Base-by-base conservation (phyloP, 1,140 invertebrate genomes). In the Eubasilissa regina region DNA sequence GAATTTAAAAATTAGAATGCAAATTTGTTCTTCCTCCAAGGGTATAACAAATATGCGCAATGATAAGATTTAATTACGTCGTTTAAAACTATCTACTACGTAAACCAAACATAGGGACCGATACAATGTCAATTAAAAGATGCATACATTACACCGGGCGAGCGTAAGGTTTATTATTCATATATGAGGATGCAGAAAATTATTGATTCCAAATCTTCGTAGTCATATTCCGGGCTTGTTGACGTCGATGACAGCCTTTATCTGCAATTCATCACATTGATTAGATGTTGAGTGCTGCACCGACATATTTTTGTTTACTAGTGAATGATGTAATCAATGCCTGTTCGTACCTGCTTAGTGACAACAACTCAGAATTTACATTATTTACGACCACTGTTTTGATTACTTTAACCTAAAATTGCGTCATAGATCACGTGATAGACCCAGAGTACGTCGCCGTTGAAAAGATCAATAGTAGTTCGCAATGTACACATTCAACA, bases 341-440 rank as follows among this genome's bases (percentile, higher is more conserved):
- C 17, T 21, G 58, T 17, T 11, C 35, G 13, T 60, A 19, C 17
- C 74, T 76, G 45, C 21, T 15, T 19, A 64, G 44, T 62, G 58
- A 76, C 74, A 76, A 76, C 74, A n/a, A 64, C 43, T 44, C 17
- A 43, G 19, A 11, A 13, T 58, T 44, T 48, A 64, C 55, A 44
- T 60, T 55, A 72, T 72, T 72, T 70, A 70, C 64, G 62, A 25
- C 51, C 66, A 60, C 66, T 78, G 77, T 78, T 78, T 58, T 78
- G 77, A 78, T 78, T 72, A 78, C 77, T 58, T 43, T 78, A 78
- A 78, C 77, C 77, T 78, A 78, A 78, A 78, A 78, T 48, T 72
- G 77, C 66, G 77, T 72, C 77, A 78, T 19, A 47, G 51, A 62
- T 78, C 77, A 72, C 77, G 68, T 72, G 77, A 72, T 62, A 10